Evolutionary conservation across 2,113 vertebrate species (phyloP), one percentile per base, ranked within the genome.

Genomic region (Ctenomys sociabilis): DNA sequence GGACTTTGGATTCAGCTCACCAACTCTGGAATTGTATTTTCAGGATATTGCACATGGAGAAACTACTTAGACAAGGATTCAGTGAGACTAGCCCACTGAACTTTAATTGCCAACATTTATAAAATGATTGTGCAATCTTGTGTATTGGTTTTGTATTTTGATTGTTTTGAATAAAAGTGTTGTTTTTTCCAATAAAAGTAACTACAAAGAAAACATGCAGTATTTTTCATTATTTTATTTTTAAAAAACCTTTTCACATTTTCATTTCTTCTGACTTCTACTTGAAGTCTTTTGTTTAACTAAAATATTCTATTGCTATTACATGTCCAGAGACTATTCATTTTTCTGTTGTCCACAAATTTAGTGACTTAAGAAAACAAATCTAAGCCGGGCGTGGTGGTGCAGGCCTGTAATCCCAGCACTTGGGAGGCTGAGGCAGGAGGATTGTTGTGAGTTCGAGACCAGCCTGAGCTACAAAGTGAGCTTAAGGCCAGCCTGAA

Each of bases 101-200:
- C 2, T 61, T 97, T 77, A 94, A 92, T 94, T 94, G 95, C 95
- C 97, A 95, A 97, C 95, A 88, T 97, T 97, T 97, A 91, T 97
- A 97, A 78, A 92, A 93, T 95, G 97, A 97, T 96, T 83, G 97
- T 98, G 97, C 95, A 94, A 97, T 97, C 92, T 97, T 98, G 98
- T 98, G 97, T 98, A 98, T 97, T 91, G 90, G 95, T 96, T 97
- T 98, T 97, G 97, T 97, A 92, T 97, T 98, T 98, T 89, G 96
- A 98, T 97, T 98, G 95, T 98, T 98, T 97, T 75, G 86, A 90
- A 86, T 92, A 98, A 97, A 95, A 98, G 94, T 98, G 98, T 92
- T 93, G 59, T 88, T 95, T 91, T 57, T 98, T 98, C 98, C 98
- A 98, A 97, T 98, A 98, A 98, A 99, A 98, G 91, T 97, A 94